phyloP scores from a whole-genome alignment of 2,888 invertebrate species.

The Drosophila anomalata region DNA sequence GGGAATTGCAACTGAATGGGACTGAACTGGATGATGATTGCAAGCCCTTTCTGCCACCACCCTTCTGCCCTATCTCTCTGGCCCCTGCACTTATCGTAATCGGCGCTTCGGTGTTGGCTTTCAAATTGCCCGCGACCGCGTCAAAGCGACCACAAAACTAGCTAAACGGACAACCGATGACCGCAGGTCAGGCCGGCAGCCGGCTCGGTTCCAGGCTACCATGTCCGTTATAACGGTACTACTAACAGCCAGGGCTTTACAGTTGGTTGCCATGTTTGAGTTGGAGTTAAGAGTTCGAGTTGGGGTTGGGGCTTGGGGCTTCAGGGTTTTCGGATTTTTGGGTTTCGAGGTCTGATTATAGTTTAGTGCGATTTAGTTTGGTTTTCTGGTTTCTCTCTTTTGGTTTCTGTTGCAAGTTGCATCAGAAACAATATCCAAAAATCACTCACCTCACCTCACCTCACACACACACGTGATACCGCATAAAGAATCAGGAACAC shows the following conservation, averaged over 20 bases:
- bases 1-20: slow-evolving; percentile 2
- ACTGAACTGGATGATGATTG: slow-evolving; percentile 2
- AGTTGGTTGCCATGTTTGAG: not conserved
- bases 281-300: not conserved
- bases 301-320: not conserved
- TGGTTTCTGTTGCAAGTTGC: slow-evolving; percentile 18
- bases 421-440: slow-evolving; percentile 22
- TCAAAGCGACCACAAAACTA: slow-evolving; percentile 69
- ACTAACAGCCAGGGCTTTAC: not conserved
- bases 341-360: not conserved
- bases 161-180: slow-evolving; percentile 52
- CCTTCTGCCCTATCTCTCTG: not conserved
- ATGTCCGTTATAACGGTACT: not conserved
- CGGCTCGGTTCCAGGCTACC: slow-evolving; percentile 1
- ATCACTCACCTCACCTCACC: slow-evolving; percentile 52
- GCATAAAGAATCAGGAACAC: slow-evolving; percentile 18
- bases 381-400: not conserved
- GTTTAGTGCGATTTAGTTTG: not conserved
- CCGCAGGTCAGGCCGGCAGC: slow-evolving; percentile 16
- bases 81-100: slow-evolving; percentile 48
- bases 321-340: slow-evolving; percentile 1
- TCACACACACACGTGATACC: slow-evolving; percentile 31
- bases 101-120: slow-evolving; percentile 54
- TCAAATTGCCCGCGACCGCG: slow-evolving; percentile 63
- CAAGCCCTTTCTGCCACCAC: not conserved